A percentile compares a stretch with the other conserved stretches of the same genome.
Evolutionary conservation across 2,113 vertebrate species (phyloP).

Genomic region (Silurus meridionalis): DNA sequence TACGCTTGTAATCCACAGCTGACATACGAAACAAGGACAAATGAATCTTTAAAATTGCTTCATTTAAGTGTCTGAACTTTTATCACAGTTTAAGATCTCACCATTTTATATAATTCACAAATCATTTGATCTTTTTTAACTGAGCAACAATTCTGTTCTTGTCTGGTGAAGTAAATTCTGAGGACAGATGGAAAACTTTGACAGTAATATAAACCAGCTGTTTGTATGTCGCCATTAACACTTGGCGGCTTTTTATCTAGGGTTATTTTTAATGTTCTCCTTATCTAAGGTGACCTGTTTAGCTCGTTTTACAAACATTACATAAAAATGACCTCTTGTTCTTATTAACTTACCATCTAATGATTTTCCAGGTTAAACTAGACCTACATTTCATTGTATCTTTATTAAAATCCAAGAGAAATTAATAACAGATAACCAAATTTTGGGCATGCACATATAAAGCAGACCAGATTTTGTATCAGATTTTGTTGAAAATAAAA

Average conservation of each 20-base stretch:
- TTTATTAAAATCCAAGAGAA: background rate
- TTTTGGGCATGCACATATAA: background rate
- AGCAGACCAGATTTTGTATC: background rate
- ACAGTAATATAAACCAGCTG: background rate
- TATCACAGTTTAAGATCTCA: background rate
- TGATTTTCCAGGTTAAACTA: background rate
- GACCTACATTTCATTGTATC: background rate
- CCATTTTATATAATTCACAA: background rate
- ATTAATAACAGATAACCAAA: background rate
- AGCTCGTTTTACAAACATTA: background rate
- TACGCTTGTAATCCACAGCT: background rate
- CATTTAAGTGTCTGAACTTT: background rate
- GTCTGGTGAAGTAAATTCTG: background rate
- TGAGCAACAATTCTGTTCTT: background rate
- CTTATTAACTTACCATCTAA: background rate
- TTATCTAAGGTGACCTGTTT: background rate
- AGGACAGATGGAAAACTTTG: constrained; percentile 1
- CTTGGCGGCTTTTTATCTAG: background rate
- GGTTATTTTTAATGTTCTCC: background rate
- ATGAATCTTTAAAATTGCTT: background rate
- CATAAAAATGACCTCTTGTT: background rate
- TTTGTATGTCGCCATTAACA: background rate
- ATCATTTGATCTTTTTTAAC: background rate
- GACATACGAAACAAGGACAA: background rate
- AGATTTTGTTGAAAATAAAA: background rate